These are phyloP conservation scores for Andrena haemorrhoa DNA, from an alignment of 2,888 invertebrate species.

Conservation along the genomic window DNA sequence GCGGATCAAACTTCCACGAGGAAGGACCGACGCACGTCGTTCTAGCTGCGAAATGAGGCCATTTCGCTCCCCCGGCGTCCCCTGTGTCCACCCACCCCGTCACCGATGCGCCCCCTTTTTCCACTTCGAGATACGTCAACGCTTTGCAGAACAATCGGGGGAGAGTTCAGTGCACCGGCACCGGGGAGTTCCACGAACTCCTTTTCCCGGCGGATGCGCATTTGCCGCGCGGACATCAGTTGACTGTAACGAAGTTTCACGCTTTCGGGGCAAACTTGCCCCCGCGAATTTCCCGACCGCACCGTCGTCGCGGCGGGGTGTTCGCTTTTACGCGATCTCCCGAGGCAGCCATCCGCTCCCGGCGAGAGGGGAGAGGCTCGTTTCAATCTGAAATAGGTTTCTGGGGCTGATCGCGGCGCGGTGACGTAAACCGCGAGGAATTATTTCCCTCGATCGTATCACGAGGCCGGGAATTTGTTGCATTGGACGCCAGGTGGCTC, in stretches of 20 bases:
- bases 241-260: constrained; percentile 68
- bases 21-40: constrained; percentile 60
- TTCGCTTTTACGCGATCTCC: constrained; percentile 5
- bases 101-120: constrained; percentile 70
- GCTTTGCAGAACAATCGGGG: constrained; percentile 80
- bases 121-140: constrained; percentile 76
- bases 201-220: constrained; percentile 63
- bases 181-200: constrained; percentile 73
- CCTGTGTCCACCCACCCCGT: constrained; percentile 27
- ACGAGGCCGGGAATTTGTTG: not conserved
- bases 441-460: not conserved
- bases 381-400: constrained; percentile 35
- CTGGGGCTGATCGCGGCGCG: constrained; percentile 20
- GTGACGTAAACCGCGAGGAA: constrained; percentile 3
- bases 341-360: not conserved
- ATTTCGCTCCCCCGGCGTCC: constrained; percentile 71
- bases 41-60: constrained; percentile 76
- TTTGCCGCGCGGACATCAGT: constrained; percentile 64
- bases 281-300: constrained; percentile 30
- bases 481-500: not conserved
- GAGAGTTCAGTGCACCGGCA: constrained; percentile 78
- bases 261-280: constrained; percentile 44
- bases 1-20: constrained; percentile 60
- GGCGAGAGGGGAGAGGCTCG: constrained; percentile 9
- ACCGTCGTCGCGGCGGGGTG: not conserved